phyloP scores from a whole-genome alignment of 2,888 invertebrate genomes.

The Amblyjoppa fuscipennis region DNA sequence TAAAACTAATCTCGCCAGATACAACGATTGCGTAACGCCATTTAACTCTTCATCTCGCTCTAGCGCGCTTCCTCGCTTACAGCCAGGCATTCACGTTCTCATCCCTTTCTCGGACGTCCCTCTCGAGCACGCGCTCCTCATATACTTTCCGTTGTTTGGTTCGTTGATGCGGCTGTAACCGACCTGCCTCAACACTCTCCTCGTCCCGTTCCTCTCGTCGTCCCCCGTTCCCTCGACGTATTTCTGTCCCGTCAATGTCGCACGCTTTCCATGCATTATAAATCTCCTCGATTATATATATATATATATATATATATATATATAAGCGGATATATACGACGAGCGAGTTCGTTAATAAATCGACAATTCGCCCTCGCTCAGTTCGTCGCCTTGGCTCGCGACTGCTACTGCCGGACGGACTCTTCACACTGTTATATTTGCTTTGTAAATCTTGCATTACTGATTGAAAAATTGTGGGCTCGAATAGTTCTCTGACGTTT shows the following conservation, averaged over 20 bases:
- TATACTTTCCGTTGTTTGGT: slow-evolving; percentile 69
- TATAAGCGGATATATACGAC: background rate
- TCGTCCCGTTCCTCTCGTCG: slow-evolving; percentile 35
- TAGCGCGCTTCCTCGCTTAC: slow-evolving; percentile 10
- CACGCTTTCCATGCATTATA: slow-evolving; percentile 58
- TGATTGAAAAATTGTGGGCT: background rate
- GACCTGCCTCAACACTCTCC: slow-evolving; percentile 67
- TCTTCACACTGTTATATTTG: background rate
- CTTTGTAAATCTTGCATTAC: background rate
- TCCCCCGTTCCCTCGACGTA: background rate
- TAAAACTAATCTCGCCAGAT: slow-evolving; percentile 70
- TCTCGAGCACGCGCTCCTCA: slow-evolving; percentile 46
- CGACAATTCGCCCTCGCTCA: slow-evolving; percentile 3
- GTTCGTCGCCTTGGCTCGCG: background rate
- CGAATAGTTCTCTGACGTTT: background rate
- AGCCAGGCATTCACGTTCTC: slow-evolving; percentile 53
- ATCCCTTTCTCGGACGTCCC: slow-evolving; percentile 59
- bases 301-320: background rate
- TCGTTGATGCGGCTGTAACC: slow-evolving; percentile 68
- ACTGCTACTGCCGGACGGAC: background rate
- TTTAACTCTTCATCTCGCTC: slow-evolving; percentile 41
- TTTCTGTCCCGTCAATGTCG: slow-evolving; percentile 28
- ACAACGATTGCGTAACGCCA: slow-evolving; percentile 67
- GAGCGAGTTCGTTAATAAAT: slow-evolving; percentile 30
- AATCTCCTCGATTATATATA: slow-evolving; percentile 39